A percentile compares a stretch with the other conserved stretches of the same genome.
These are phyloP conservation scores for Sorex maritimensis DNA, from an alignment of 2,797 vertebrate genomes.

Conservation along the genomic window DNA sequence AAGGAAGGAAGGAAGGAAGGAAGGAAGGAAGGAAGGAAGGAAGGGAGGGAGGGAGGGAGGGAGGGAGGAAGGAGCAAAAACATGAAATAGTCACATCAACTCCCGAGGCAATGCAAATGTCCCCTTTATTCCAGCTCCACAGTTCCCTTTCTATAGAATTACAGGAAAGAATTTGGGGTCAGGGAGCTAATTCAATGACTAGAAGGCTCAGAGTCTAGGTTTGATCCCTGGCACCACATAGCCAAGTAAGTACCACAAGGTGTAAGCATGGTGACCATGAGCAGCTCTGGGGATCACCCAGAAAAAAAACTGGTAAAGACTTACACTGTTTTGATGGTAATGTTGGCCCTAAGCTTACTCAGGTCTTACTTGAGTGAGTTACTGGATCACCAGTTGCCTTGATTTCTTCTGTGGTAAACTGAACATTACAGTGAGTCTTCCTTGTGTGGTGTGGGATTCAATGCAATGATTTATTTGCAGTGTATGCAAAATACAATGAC, in stretches of 20 bases:
- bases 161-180: not conserved
- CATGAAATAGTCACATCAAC: not conserved
- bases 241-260: no score
- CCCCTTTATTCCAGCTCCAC: not conserved
- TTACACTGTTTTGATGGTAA: not conserved
- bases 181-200: no score
- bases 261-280: no score
- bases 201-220: no score
- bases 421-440: slow-evolving; percentile 61
- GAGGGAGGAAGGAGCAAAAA: not conserved
- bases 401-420: slow-evolving; percentile 63
- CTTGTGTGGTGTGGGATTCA: slow-evolving; percentile 63
- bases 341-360: not conserved
- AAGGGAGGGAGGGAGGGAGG: not conserved
- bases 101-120: not conserved
- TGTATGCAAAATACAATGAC: slow-evolving; percentile 63
- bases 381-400: slow-evolving; percentile 52
- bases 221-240: no score
- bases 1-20: no score
- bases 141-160: not conserved
- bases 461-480: slow-evolving; percentile 75
- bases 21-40: not conserved
- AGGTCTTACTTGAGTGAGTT: slow-evolving; percentile 28
- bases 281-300: no score
- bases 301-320: not conserved